A percentile compares a stretch with the other conserved stretches of the same genome.
Evolutionary conservation across 1,140 invertebrate species (phyloP).

Genomic region (Sitodiplosis mosellana): DNA sequence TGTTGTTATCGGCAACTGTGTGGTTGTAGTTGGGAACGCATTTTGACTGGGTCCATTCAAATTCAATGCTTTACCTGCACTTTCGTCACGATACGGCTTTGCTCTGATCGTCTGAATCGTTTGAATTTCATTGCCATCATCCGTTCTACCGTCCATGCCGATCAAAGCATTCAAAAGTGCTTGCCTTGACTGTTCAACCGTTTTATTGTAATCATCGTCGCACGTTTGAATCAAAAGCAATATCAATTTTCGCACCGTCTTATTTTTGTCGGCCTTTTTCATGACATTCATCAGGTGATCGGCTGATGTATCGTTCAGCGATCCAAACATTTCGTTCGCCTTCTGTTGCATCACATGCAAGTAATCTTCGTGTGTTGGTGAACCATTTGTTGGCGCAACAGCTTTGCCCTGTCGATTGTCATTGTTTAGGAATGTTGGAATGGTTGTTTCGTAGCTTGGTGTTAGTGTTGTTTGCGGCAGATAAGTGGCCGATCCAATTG

Average conservation of each 20-base stretch:
- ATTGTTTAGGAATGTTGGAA: background rate
- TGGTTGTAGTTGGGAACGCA: slow-evolving; percentile 3
- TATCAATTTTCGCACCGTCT: slow-evolving; percentile 50
- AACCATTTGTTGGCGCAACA: background rate
- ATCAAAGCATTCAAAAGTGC: slow-evolving; percentile 46
- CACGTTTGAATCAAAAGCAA: slow-evolving; percentile 57
- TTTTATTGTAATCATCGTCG: slow-evolving; percentile 42
- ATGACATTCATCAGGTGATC: slow-evolving; percentile 57
- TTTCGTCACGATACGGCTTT: slow-evolving; percentile 10
- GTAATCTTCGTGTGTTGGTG: slow-evolving; percentile 2
- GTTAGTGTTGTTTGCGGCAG: slow-evolving; percentile 6
- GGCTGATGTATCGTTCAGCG: slow-evolving; percentile 51
- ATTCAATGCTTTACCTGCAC: slow-evolving; percentile 10
- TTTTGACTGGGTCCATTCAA: slow-evolving; percentile 10
- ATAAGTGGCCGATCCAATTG: slow-evolving; percentile 12
- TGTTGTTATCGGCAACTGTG: slow-evolving; percentile 15
- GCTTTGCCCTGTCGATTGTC: background rate
- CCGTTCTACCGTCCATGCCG: slow-evolving; percentile 26
- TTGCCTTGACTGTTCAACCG: slow-evolving; percentile 38
- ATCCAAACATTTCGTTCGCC: slow-evolving; percentile 52
- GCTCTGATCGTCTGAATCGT: slow-evolving; percentile 26
- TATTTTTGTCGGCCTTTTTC: slow-evolving; percentile 58
- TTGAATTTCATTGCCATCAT: slow-evolving; percentile 33
- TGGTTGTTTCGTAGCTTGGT: background rate
- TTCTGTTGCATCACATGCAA: slow-evolving; percentile 38